phyloP scores from a whole-genome alignment of 2,113 vertebrate species.

The Oreochromis niloticus region DNA sequence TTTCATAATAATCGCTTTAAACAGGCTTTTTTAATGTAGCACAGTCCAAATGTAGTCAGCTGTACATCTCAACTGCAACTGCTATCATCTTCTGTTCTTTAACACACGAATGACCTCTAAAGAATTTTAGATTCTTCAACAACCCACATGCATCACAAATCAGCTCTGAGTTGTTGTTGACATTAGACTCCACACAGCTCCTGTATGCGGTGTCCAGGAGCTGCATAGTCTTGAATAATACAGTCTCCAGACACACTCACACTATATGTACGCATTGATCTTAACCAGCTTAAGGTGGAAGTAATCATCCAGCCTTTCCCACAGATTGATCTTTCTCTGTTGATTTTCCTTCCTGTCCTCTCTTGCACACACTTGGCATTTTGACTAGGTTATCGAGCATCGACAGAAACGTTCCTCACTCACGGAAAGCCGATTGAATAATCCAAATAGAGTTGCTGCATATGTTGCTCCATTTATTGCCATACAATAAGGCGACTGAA shows the following conservation, averaged over 20 bases:
- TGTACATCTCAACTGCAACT: background rate
- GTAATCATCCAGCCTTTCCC: constrained; percentile 45
- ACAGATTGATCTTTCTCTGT: constrained; percentile 51
- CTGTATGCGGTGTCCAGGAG: background rate
- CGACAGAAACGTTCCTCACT: constrained; percentile 1
- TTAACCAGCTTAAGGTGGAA: constrained; percentile 47
- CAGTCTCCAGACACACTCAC: background rate
- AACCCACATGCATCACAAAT: background rate
- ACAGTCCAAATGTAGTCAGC: background rate
- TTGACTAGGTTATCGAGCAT: constrained; percentile 47
- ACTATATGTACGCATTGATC: constrained; percentile 36
- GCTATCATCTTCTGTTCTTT: background rate
- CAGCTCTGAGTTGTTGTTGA: constrained; percentile 41
- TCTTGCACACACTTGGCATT: constrained; percentile 44
- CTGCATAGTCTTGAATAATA: constrained; percentile 36
- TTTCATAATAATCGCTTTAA: background rate
- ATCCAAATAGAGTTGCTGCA: background rate
- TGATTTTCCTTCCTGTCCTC: constrained; percentile 25
- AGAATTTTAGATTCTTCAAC: background rate
- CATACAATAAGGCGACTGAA: background rate
- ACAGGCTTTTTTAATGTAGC: background rate
- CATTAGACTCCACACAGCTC: background rate
- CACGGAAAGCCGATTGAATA: constrained; percentile 13
- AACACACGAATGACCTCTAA: background rate
- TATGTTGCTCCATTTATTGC: background rate